These are phyloP conservation scores for Microctenopoma lineatum DNA, from an alignment of 2,797 vertebrate genomes.

Conservation along the genomic window DNA sequence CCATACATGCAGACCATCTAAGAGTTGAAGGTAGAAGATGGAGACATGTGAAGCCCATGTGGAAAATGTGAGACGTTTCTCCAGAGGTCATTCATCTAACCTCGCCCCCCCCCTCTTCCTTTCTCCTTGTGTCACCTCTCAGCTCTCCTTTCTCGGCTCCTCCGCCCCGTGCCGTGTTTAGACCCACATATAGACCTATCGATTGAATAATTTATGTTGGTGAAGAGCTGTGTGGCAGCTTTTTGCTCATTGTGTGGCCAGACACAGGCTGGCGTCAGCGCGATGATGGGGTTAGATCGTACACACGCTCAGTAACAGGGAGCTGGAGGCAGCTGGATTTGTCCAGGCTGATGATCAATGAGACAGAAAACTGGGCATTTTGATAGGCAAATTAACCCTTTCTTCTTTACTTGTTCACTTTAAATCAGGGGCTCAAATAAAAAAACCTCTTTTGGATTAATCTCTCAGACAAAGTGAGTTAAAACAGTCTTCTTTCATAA, in stretches of 20 bases:
- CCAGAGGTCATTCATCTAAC: conserved; percentile 36
- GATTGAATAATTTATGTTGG: conserved; percentile 79
- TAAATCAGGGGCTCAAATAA: no score
- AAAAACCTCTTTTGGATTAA: no score
- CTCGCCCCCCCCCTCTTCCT: neutral
- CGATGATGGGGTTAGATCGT: conserved; percentile 11
- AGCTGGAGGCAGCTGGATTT: no score
- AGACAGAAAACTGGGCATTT: no score
- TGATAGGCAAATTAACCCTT: no score
- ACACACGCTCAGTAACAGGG: neutral
- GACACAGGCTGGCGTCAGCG: conserved; percentile 25
- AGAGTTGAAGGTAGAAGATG: neutral
- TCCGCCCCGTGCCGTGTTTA: conserved; percentile 48
- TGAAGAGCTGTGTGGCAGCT: conserved; percentile 53
- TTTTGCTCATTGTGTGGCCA: conserved; percentile 38
- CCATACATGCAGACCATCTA: neutral
- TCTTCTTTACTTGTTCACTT: no score
- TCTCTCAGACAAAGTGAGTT: no score
- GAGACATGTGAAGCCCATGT: neutral
- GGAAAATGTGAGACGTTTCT: conserved; percentile 4
- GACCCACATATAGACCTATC: conserved; percentile 58
- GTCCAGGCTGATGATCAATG: no score
- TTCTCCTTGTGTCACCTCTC: conserved; percentile 19
- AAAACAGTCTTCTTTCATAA: neutral
- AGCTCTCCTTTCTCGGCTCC: conserved; percentile 29